A percentile compares a stretch with the other conserved stretches of the same genome.
Conservation (phyloP, 1,140 invertebrate genomes). For the Cotesia glomerata region DNA sequence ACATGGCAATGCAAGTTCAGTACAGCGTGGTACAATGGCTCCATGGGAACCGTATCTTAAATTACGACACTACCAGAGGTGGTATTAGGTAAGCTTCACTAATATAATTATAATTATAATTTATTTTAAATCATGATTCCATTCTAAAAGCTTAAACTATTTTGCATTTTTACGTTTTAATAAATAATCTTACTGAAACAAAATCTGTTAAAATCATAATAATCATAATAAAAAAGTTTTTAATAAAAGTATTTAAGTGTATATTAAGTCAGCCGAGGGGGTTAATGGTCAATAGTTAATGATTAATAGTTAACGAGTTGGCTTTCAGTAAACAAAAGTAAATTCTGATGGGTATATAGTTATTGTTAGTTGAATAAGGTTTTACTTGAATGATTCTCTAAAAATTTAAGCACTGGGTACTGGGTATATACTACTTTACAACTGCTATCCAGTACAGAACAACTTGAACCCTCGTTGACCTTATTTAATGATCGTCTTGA, state of each 20-base stretch:
- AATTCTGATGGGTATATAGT: background rate
- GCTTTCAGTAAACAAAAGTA: background rate
- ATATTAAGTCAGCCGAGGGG: no score
- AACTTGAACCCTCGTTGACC: background rate
- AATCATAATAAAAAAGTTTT: no score
- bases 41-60: constrained; percentile 73
- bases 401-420: background rate
- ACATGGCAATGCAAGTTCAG: constrained; percentile 70
- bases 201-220: no score
- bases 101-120: no score
- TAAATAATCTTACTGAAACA: no score
- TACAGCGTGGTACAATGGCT: constrained; percentile 75
- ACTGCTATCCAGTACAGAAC: no score
- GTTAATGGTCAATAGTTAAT: background rate
- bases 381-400: background rate
- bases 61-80: constrained; percentile 76
- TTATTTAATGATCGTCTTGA: background rate
- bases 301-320: constrained; percentile 5
- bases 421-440: no score
- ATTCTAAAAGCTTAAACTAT: no score
- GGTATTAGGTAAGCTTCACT: constrained; percentile 70
- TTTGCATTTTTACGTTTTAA: no score
- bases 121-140: no score
- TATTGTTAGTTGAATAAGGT: background rate
- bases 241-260: no score